phyloP scores from a whole-genome alignment of 2,797 vertebrate genomes.

The Thaleichthys pacificus region DNA sequence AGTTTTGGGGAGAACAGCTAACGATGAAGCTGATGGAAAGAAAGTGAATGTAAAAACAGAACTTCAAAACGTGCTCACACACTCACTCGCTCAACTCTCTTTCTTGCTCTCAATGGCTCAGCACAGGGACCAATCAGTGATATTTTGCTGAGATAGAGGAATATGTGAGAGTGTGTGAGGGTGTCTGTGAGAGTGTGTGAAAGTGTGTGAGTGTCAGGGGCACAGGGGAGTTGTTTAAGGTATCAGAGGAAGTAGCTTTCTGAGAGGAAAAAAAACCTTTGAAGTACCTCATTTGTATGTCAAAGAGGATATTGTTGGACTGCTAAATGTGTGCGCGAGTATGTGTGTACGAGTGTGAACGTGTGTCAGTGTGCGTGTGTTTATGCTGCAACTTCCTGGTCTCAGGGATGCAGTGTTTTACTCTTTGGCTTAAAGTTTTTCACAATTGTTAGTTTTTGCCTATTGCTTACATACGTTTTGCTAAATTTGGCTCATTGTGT shows the following conservation, averaged over 20 bases:
- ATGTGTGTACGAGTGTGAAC: neutral
- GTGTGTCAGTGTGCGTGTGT: conserved; percentile 5
- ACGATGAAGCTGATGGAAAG: no score
- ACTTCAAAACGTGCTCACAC: neutral
- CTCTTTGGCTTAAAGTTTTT: no score
- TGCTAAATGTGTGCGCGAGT: neutral
- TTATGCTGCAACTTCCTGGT: conserved; percentile 12
- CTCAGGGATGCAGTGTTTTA: neutral
- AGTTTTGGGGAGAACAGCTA: no score
- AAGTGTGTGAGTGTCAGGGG: conserved; percentile 17
- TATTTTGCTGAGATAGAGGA: conserved; percentile 57
- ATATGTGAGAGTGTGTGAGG: neutral
- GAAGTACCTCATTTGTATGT: conserved; percentile 57
- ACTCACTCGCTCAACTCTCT: conserved; percentile 7
- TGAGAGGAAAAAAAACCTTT: conserved; percentile 47
- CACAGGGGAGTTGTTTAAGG: conserved; percentile 55
- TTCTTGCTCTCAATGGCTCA: conserved; percentile 48
- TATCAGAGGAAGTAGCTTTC: conserved; percentile 50
- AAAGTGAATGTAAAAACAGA: no score
- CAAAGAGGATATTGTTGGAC: conserved; percentile 54
- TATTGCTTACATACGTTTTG: no score
- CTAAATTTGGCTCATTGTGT: no score
- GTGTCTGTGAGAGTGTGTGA: no score
- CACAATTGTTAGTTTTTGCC: no score
- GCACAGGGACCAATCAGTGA: conserved; percentile 66